Evolutionary conservation across 1,140 invertebrate species (phyloP).

Genomic region (Lethrus apterus): DNA sequence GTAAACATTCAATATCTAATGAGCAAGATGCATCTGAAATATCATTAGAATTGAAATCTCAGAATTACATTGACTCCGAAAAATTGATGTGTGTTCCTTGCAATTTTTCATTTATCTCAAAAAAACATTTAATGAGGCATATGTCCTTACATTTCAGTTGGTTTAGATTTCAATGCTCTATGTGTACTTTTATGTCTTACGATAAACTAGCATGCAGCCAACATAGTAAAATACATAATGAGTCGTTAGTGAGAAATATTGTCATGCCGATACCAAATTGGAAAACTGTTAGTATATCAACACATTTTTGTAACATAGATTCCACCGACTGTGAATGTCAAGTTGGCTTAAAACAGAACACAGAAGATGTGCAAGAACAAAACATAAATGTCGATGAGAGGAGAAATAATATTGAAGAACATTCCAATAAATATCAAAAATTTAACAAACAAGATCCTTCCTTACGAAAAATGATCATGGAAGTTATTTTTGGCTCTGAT

Average conservation of each 20-base stretch:
- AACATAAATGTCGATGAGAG: slow-evolving; percentile 1
- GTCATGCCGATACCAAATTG: slow-evolving; percentile 35
- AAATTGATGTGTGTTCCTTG: slow-evolving; percentile 40
- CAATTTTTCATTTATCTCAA: slow-evolving; percentile 34
- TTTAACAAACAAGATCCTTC: slow-evolving; percentile 11
- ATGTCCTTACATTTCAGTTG: slow-evolving; percentile 43
- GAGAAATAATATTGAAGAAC: too few relatives aligned
- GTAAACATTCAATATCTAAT: not conserved
- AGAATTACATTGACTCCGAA: slow-evolving; percentile 21
- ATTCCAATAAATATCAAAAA: slow-evolving; percentile 4
- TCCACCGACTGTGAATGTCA: too few relatives aligned
- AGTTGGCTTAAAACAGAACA: too few relatives aligned
- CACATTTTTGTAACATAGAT: slow-evolving; percentile 24
- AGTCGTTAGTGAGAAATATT: slow-evolving; percentile 25
- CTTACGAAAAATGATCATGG: slow-evolving; percentile 17
- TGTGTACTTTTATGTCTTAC: slow-evolving; percentile 41
- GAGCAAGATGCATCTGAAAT: not conserved
- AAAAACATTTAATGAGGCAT: slow-evolving; percentile 38
- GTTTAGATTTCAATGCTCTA: slow-evolving; percentile 41
- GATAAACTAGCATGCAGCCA: slow-evolving; percentile 37
- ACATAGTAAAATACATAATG: slow-evolving; percentile 38
- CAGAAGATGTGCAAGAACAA: not conserved
- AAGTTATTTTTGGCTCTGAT: slow-evolving; percentile 15
- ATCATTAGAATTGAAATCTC: slow-evolving; percentile 5
- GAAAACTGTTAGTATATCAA: slow-evolving; percentile 29